Evolutionary conservation across 2,888 invertebrate genomes (phyloP).

Genomic region (Melinaea menophilus): DNA sequence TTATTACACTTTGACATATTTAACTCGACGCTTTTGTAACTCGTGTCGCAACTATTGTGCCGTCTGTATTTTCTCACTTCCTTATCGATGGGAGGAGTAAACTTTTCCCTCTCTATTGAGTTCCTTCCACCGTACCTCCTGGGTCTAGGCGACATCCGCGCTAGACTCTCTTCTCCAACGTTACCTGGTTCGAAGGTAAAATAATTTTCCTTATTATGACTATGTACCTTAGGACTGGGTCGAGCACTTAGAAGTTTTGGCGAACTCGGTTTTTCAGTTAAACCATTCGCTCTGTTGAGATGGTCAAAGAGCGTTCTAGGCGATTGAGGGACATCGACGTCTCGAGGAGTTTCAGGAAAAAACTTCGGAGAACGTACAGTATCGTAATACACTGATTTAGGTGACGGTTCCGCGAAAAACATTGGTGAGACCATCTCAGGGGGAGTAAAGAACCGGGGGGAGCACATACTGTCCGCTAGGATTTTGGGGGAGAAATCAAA

Average conservation of each 20-base stretch:
- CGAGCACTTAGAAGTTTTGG: constrained; percentile 48
- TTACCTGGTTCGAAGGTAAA: constrained; percentile 63
- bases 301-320: constrained; percentile 59
- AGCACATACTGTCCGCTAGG: constrained; percentile 57
- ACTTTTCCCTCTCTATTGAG: constrained; percentile 65
- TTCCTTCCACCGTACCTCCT: constrained; percentile 65
- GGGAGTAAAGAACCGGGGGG: constrained; percentile 69
- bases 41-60: constrained; percentile 70
- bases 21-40: constrained; percentile 61
- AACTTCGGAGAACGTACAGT: constrained; percentile 68
- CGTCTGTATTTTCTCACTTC: constrained; percentile 62
- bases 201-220: constrained; percentile 69
- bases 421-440: constrained; percentile 66
- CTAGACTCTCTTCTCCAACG: constrained; percentile 43
- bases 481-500: constrained; percentile 71
- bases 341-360: constrained; percentile 65
- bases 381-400: constrained; percentile 69
- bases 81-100: constrained; percentile 67
- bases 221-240: constrained; percentile 67
- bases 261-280: constrained; percentile 61
- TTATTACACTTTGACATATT: constrained; percentile 55
- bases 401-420: constrained; percentile 68
- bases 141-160: constrained; percentile 53
- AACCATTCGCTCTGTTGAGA: constrained; percentile 57
- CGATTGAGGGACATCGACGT: constrained; percentile 61